These are phyloP conservation scores for Sarcophilus harrisii DNA, from an alignment of 2,797 vertebrate genomes.

Conservation along the genomic window DNA sequence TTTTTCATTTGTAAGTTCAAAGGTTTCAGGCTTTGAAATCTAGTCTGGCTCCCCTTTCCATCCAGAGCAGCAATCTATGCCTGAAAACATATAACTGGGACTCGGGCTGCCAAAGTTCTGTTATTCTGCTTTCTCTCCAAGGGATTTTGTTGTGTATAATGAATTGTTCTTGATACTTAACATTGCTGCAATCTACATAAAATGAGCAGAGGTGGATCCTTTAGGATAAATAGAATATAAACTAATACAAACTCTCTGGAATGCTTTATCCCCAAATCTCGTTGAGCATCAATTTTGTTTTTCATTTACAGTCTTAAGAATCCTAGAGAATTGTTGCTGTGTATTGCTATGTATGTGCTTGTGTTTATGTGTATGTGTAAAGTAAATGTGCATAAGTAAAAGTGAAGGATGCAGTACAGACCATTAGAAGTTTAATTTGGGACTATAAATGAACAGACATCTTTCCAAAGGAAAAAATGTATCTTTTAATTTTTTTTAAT, in stretches of 20 bases:
- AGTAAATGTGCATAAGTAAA: neutral
- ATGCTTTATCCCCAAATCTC: neutral
- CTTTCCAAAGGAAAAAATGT: neutral
- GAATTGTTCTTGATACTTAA: constrained; percentile 60
- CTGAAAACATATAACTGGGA: constrained; percentile 11
- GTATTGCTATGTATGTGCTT: no score
- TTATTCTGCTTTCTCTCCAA: constrained; percentile 62
- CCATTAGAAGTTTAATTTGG: neutral
- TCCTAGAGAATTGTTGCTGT: neutral
- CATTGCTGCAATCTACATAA: constrained; percentile 62
- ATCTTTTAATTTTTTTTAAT: neutral
- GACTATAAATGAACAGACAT: neutral
- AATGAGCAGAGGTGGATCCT: constrained; percentile 23
- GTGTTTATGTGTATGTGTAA: neutral
- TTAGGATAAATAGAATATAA: constrained; percentile 38
- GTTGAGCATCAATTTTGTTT: constrained; percentile 38
- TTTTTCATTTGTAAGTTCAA: constrained; percentile 71
- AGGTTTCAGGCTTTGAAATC: constrained; percentile 58
- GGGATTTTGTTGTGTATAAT: constrained; percentile 65
- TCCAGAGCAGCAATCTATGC: neutral
- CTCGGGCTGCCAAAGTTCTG: constrained; percentile 47
- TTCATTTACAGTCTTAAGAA: neutral
- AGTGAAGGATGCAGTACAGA: neutral
- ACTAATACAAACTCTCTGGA: constrained; percentile 36
- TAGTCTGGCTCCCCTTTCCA: constrained; percentile 45